Evolutionary conservation across 2,888 invertebrate species (phyloP).

Genomic region (Cerastis rubricosa): DNA sequence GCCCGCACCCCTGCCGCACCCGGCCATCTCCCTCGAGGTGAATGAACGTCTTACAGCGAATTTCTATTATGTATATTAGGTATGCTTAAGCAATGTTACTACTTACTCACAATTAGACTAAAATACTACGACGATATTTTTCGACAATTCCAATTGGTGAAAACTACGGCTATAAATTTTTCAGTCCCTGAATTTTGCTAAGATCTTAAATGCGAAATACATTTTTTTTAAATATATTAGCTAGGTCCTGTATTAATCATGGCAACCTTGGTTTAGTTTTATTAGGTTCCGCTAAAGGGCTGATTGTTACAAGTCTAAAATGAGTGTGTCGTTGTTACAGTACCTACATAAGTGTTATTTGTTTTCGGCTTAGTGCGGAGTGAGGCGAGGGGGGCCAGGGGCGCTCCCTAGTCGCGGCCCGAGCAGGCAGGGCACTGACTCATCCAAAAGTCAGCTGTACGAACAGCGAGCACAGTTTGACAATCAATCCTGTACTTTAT

Average conservation of each 20-base stretch:
- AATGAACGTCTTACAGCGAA: slow-evolving; percentile 81
- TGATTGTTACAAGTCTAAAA: slow-evolving; percentile 11
- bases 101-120: slow-evolving; percentile 47
- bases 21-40: slow-evolving; percentile 76
- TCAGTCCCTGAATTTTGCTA: neutral
- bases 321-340: slow-evolving; percentile 37
- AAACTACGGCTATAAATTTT: neutral
- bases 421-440: slow-evolving; percentile 72
- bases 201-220: neutral
- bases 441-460: slow-evolving; percentile 71
- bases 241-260: neutral
- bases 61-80: slow-evolving; percentile 77
- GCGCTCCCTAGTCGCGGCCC: slow-evolving; percentile 65
- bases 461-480: slow-evolving; percentile 66
- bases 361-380: slow-evolving; percentile 48
- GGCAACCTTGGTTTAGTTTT: neutral
- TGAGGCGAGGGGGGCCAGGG: slow-evolving; percentile 55
- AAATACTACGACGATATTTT: slow-evolving; percentile 24
- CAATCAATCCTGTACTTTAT: slow-evolving; percentile 62
- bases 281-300: neutral
- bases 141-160: slow-evolving; percentile 5
- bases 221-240: neutral
- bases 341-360: slow-evolving; percentile 48
- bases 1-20: slow-evolving; percentile 60
- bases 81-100: slow-evolving; percentile 64